These are phyloP conservation scores for Urechis unicinctus DNA, from an alignment of 2,888 invertebrate genomes.

Conservation along the genomic window DNA sequence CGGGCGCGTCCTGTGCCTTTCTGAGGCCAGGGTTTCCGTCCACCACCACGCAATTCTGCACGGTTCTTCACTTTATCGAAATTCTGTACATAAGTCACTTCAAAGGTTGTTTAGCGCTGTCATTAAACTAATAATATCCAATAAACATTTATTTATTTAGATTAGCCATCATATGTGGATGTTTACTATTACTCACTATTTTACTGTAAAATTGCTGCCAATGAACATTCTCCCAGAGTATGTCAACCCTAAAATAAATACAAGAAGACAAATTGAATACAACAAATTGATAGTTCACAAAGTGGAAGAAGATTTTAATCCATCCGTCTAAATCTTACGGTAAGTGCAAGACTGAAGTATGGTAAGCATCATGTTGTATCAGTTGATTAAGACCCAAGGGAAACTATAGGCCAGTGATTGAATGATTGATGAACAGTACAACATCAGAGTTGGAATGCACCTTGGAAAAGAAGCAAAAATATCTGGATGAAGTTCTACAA, in stretches of 20 bases:
- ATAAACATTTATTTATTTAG: no score
- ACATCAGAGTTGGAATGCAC: no score
- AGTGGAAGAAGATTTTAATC: slow-evolving; percentile 11
- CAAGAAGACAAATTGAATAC: no score
- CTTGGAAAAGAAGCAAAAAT: slow-evolving; percentile 78
- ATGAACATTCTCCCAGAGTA: slow-evolving; percentile 74
- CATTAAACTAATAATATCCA: no score
- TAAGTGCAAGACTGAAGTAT: no score
- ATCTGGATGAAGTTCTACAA: slow-evolving; percentile 83
- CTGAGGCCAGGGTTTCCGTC: slow-evolving; percentile 93
- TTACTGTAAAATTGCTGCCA: slow-evolving; percentile 80
- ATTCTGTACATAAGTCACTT: slow-evolving; percentile 49
- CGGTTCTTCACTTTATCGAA: slow-evolving; percentile 72
- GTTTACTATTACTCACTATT: slow-evolving; percentile 62
- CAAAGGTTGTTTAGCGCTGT: neutral
- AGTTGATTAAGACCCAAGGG: no score
- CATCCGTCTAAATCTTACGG: neutral
- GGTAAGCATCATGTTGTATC: no score
- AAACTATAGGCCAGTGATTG: no score
- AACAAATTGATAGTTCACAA: no score
- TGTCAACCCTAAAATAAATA: slow-evolving; percentile 72
- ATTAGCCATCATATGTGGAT: no score
- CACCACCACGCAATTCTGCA: slow-evolving; percentile 82
- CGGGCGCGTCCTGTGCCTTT: slow-evolving; percentile 86
- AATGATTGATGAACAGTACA: no score